A percentile compares a stretch with the other conserved stretches of the same genome.
Evolutionary conservation across 2,113 vertebrate genomes (phyloP).

Genomic region (Aspiorhynchus laticeps): DNA sequence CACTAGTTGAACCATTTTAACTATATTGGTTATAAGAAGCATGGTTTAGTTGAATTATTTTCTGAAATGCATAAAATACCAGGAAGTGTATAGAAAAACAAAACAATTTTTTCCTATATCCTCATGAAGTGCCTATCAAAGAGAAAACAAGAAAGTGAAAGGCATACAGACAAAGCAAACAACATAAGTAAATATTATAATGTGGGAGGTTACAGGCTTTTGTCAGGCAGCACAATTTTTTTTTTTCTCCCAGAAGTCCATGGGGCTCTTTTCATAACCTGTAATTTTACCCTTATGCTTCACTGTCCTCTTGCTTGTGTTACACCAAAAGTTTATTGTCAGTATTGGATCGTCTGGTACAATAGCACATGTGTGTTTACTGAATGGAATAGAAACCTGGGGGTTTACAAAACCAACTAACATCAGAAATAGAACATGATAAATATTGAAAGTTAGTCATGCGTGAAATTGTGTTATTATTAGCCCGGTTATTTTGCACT

Average conservation of each 20-base stretch:
- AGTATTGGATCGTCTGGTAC: conserved; percentile 17
- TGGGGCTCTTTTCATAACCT: conserved; percentile 31
- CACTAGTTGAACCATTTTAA: background rate
- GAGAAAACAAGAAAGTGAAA: background rate
- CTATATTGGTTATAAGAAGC: background rate
- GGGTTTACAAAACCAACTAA: background rate
- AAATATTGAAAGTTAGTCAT: conserved; percentile 26
- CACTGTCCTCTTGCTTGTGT: conserved; percentile 31
- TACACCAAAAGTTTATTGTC: conserved; percentile 24
- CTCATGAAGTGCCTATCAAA: background rate
- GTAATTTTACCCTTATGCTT: conserved; percentile 36
- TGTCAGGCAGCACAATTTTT: conserved; percentile 17
- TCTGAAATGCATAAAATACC: background rate
- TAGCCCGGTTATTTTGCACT: background rate
- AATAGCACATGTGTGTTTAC: background rate
- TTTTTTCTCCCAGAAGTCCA: background rate
- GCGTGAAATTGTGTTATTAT: conserved; percentile 15
- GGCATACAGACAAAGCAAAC: conserved; percentile 3
- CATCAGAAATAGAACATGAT: background rate
- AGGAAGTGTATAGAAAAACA: background rate
- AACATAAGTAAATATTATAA: conserved; percentile 40
- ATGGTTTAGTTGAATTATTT: background rate
- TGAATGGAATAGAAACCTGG: conserved; percentile 19
- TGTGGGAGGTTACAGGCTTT: background rate
- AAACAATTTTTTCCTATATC: background rate